Evolutionary conservation across 2,113 vertebrate genomes (phyloP), one percentile per base, ranked within the genome.

Genomic region (Dromaius novaehollandiae): DNA sequence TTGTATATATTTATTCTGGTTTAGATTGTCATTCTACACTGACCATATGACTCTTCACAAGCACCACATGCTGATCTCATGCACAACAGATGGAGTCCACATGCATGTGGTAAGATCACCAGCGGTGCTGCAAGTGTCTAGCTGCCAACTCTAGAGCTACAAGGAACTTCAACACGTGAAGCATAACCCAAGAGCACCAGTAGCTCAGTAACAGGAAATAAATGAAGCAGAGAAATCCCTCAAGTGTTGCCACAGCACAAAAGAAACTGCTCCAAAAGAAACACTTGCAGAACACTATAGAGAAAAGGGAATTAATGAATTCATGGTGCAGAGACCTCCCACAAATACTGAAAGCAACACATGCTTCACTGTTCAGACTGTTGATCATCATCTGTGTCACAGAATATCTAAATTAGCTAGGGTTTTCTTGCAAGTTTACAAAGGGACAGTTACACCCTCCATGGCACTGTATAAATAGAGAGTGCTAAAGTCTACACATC

Each of bases 71-170:
- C 40, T 70, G 51, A 89, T 88, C 40, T 85, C 82, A 81, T 6
- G 55, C 60, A 83, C 46, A 86, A 51, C 75, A 96, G 82, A 95
- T 64, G 75, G 95, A 95, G 56, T 68, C 51, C 85, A 88, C 91
- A 78, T 15, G 60, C 64, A 81, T 38, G 68, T n/a, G 17, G 44
- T 75, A 88, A 7, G 11, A 97, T 56, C 70, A 89, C 55, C 75
- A 93, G 79, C 68, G 81, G 69, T 8, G 61, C 64, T 90, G 5
- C 51, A 91, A 71, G 76, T 22, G 88, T 81, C 74, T 81, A 76
- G 32, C 28, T 75, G 65, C 55, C 60, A 81, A 68, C 28, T 84
- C 86, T 78, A 30, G 60, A 90, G 60, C 42, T 86, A 82, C 20
- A 71, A 77, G 46, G 42, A 75, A 55, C 32, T 92, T 80, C 42